Base-by-base conservation (phyloP, 2,113 vertebrate species). In the Rhynchopsitta pachyrhyncha region DNA sequence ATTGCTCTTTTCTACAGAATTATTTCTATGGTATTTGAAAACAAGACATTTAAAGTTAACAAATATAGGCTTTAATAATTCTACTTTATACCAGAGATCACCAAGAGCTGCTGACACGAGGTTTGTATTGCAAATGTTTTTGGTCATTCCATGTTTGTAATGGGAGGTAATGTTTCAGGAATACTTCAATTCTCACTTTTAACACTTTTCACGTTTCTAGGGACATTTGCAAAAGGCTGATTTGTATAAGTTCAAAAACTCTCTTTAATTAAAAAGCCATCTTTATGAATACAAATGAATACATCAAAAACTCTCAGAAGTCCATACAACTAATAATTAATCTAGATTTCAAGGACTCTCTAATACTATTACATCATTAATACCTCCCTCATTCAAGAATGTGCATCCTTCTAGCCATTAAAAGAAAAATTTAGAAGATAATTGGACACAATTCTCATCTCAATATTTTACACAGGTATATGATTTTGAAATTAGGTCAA, bases 401-500 rank as follows among this genome's bases (percentile, higher is more conserved):
- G 95, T 90, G 96, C 93, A 96, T 96, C 95, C 97, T 93, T 93
- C 93, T 95, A 93, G 96, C 97, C 98, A 97, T 97, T 96, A 97
- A 94, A 96, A 96, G 82, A 94, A 92, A 96, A 97, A 84, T 76
- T 95, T 94, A 93, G 77, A 94, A 97, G 97, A 98, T 98, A 97
- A 98, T 98, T 98, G 98, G 97, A 92, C 95, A 93, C 88, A 96
- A 78, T 86, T 86, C 93, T 97, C 95, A 96, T 90, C 94, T 95
- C 97, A 95, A 93, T 98, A 97, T 97, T 98, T 98, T 97, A 96
- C 95, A 96, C 89, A 98, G 97, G 96, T 98, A 97, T 77, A 88
- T 89, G 96, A 95, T 97, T 98, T 97, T 96, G 96, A 98, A 98
- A 98, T 98, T 98, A 97, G 98, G 97, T 98, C 98, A 98, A 92